A percentile compares a stretch with the other conserved stretches of the same genome.
phyloP scores from a whole-genome alignment of 2,888 invertebrate species.

The Operophtera brumata region DNA sequence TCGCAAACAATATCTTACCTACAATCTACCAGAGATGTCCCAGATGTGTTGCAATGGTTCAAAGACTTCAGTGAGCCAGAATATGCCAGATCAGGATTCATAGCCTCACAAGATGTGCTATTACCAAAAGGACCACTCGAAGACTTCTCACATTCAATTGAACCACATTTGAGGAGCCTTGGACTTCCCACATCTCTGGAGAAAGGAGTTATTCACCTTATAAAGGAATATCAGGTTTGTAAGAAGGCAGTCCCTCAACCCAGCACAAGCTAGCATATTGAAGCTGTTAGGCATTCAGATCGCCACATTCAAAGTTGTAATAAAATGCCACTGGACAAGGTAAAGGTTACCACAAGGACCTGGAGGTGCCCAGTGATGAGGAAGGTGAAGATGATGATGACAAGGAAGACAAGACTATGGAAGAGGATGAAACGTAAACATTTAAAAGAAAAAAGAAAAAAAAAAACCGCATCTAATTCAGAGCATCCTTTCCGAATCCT shows the following conservation, averaged over 20 bases:
- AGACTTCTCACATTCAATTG: slow-evolving; percentile 96
- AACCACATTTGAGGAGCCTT: slow-evolving; percentile 95
- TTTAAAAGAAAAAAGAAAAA: no score
- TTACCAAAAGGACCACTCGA: slow-evolving; percentile 91
- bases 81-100: slow-evolving; percentile 93
- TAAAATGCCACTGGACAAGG: slow-evolving; percentile 91
- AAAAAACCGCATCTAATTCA: no score
- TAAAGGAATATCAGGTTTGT: slow-evolving; percentile 91
- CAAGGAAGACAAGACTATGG: slow-evolving; percentile 66
- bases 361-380: slow-evolving; percentile 65
- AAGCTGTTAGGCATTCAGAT: slow-evolving; percentile 91
- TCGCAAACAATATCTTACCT: no score
- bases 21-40: slow-evolving; percentile 89
- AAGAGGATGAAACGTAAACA: slow-evolving; percentile 62
- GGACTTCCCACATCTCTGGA: slow-evolving; percentile 95
- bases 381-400: slow-evolving; percentile 56
- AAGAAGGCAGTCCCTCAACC: slow-evolving; percentile 90
- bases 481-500: no score
- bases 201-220: slow-evolving; percentile 90
- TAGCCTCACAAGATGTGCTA: slow-evolving; percentile 88
- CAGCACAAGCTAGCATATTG: slow-evolving; percentile 96
- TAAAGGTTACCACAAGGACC: slow-evolving; percentile 83
- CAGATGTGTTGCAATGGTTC: slow-evolving; percentile 93
- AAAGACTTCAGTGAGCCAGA: slow-evolving; percentile 88
- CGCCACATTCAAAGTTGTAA: slow-evolving; percentile 90